Evolutionary conservation across 2,888 invertebrate genomes (phyloP).

Genomic region (Sepioteuthis lessoniana): DNA sequence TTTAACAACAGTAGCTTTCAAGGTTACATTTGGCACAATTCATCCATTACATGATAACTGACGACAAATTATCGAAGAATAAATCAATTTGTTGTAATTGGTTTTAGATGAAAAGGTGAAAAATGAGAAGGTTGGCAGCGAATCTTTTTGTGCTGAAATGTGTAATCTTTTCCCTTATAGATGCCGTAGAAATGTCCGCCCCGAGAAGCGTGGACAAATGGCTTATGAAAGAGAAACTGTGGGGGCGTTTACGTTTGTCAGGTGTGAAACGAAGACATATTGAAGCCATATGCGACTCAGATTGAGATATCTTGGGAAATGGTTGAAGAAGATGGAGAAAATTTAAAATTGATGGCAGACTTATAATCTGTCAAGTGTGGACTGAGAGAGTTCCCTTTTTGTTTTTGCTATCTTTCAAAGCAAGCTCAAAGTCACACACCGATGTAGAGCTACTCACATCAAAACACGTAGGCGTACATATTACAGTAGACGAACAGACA

Average conservation of each 20-base stretch:
- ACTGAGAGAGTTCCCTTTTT: neutral
- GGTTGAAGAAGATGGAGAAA: neutral
- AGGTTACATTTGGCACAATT: neutral
- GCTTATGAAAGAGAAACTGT: neutral
- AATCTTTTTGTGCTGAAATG: neutral
- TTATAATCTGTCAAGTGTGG: neutral
- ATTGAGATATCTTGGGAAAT: neutral
- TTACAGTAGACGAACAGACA: neutral
- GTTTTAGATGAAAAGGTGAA: neutral
- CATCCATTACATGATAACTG: neutral
- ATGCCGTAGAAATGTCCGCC: neutral
- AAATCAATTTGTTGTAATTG: neutral
- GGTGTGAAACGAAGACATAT: neutral
- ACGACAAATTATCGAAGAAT: neutral
- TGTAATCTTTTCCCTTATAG: neutral
- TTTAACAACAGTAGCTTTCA: too few relatives aligned
- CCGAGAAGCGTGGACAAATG: conserved; percentile 33
- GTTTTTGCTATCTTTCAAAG: neutral
- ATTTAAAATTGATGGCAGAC: neutral
- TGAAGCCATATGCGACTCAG: neutral
- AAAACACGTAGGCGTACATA: neutral
- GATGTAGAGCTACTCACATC: neutral
- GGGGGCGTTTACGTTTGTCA: neutral
- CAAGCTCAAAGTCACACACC: neutral
- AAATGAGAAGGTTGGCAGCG: neutral